phyloP scores from a whole-genome alignment of 2,797 vertebrate species.

The Carduelis carduelis region DNA sequence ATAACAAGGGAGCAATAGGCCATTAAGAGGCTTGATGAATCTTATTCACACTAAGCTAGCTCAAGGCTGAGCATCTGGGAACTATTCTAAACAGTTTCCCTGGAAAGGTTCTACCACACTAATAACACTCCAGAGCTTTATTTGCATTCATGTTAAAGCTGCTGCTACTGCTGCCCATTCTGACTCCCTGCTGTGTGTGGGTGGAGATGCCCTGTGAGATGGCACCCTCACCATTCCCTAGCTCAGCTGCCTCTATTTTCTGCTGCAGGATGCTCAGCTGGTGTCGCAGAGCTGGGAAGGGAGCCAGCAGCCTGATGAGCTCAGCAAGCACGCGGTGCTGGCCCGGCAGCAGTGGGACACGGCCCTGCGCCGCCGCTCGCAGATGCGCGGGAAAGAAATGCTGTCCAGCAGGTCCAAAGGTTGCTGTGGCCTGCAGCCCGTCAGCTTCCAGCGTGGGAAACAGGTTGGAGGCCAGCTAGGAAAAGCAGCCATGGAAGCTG shows the following conservation, averaged over 20 bases:
- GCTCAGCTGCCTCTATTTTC: background rate
- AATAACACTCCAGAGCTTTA: background rate
- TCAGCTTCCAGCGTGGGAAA: background rate
- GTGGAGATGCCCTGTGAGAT: background rate
- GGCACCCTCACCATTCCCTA: background rate
- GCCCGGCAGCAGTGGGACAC: background rate
- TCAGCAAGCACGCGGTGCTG: background rate
- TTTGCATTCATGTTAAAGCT: slow-evolving; percentile 17
- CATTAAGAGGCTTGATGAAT: background rate
- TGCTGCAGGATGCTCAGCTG: slow-evolving; percentile 23
- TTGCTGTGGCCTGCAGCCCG: background rate
- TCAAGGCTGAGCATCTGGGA: background rate
- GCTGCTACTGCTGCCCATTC: background rate
- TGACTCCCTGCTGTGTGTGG: background rate
- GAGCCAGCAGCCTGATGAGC: slow-evolving; percentile 35
- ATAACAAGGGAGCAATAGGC: background rate
- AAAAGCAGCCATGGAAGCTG: background rate
- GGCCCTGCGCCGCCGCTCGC: rapidly evolving
- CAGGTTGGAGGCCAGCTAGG: background rate
- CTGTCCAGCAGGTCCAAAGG: background rate
- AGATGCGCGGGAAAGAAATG: background rate
- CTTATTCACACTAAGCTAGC: slow-evolving; percentile 1
- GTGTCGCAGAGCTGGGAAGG: slow-evolving; percentile 50
- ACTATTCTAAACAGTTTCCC: background rate
- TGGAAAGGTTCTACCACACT: background rate